Evolutionary conservation across 2,888 invertebrate genomes (phyloP).

Genomic region (Chrysolina americana): DNA sequence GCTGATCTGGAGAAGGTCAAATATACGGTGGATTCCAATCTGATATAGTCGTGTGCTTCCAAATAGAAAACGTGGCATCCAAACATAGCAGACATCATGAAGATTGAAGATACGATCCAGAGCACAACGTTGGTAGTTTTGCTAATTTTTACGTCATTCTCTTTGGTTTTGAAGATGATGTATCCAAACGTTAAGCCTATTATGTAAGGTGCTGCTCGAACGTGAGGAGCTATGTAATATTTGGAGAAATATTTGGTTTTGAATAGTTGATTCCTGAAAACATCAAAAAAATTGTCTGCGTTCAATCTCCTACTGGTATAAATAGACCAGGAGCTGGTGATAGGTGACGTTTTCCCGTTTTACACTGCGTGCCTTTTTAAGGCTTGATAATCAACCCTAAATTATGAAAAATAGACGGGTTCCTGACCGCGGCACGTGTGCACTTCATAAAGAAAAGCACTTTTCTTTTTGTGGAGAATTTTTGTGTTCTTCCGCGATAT

Average conservation of each 20-base stretch:
- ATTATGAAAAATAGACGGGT: too few relatives aligned
- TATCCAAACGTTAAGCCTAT: conserved; percentile 65
- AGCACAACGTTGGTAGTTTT: conserved; percentile 46
- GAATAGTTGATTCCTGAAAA: conserved; percentile 56
- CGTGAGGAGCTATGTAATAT: conserved; percentile 64
- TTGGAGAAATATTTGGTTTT: conserved; percentile 56
- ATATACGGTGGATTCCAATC: conserved; percentile 65
- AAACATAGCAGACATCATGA: conserved; percentile 55
- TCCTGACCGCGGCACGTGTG: too few relatives aligned
- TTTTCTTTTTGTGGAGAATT: too few relatives aligned
- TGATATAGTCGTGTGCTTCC: conserved; percentile 62
- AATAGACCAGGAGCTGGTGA: too few relatives aligned
- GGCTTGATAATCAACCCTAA: too few relatives aligned
- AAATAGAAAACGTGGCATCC: conserved; percentile 61
- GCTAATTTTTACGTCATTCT: conserved; percentile 50
- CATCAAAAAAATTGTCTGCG: neutral
- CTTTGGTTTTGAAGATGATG: conserved; percentile 57
- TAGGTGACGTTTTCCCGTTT: too few relatives aligned
- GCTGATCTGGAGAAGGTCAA: conserved; percentile 67
- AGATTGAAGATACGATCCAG: conserved; percentile 29
- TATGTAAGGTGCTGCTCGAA: conserved; percentile 64
- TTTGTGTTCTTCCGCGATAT: too few relatives aligned
- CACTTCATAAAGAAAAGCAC: too few relatives aligned
- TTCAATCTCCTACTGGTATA: too few relatives aligned
- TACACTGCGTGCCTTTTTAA: too few relatives aligned